These are phyloP conservation scores for Boleophthalmus pectinirostris DNA, from an alignment of 2,113 vertebrate genomes.

Conservation along the genomic window DNA sequence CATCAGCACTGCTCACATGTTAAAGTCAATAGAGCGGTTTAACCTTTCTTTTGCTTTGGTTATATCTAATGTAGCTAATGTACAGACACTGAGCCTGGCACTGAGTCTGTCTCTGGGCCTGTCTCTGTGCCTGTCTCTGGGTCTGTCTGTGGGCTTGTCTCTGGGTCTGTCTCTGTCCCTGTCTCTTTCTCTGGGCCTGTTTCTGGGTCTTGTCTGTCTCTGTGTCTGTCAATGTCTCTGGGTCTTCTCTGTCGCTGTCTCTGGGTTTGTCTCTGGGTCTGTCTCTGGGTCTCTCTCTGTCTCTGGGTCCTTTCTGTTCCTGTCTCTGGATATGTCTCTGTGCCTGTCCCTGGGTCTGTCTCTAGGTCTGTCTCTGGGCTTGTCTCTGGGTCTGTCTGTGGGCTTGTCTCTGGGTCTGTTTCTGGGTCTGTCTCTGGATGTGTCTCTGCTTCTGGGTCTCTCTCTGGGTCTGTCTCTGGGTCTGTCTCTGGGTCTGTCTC, in stretches of 20 bases:
- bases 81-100: too few relatives aligned
- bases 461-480: conserved; percentile 32
- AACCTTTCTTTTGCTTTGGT: conserved; percentile 38
- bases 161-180: too few relatives aligned
- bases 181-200: conserved; percentile 35
- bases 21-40: conserved; percentile 15
- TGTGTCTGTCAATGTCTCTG: conserved; percentile 3
- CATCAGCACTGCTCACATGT: conserved; percentile 30
- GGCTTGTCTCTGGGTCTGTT: conserved; percentile 10
- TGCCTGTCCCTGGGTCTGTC: conserved; percentile 37
- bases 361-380: conserved; percentile 12
- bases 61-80: conserved; percentile 1
- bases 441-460: too few relatives aligned
- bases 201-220: conserved; percentile 24
- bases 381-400: conserved; percentile 69
- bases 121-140: conserved; percentile 71
- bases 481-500: conserved; percentile 25
- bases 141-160: conserved; percentile 31
- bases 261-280: conserved; percentile 36
- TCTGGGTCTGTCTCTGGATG: conserved; percentile 55
- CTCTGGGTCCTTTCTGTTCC: too few relatives aligned
- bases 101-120: conserved; percentile 11
- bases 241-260: too few relatives aligned
- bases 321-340: too few relatives aligned
- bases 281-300: conserved; percentile 14